Percentiles rank a stretch among this genome's conserved stretches.
Conservation (phyloP, 2,797 vertebrate genomes). For the Anguilla anguilla region DNA sequence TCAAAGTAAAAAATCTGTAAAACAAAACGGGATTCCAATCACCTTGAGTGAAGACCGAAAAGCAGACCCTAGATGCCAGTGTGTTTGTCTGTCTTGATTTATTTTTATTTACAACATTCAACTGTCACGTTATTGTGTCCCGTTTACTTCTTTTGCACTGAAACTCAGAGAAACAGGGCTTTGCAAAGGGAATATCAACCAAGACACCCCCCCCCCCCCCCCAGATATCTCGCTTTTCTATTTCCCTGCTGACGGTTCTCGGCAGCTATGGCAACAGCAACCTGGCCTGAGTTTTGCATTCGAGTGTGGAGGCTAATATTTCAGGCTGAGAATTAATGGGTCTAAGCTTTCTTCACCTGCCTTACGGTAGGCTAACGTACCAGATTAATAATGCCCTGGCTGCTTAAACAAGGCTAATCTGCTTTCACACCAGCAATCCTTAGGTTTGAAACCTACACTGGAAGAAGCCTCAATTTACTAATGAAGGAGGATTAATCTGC, state of each 20-base stretch:
- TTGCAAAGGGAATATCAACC: constrained; percentile 23
- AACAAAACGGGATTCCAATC: neutral
- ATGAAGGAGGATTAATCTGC: constrained; percentile 67
- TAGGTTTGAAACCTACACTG: constrained; percentile 55
- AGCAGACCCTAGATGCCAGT: neutral
- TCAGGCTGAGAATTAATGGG: constrained; percentile 58
- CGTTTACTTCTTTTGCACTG: neutral
- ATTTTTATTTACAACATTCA: constrained; percentile 1
- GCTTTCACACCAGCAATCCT: constrained; percentile 63
- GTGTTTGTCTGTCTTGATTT: constrained; percentile 1
- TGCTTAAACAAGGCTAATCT: constrained; percentile 66
- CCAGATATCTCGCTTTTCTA: neutral
- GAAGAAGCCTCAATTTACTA: constrained; percentile 59
- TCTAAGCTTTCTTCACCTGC: constrained; percentile 57
- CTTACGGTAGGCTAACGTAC: constrained; percentile 58
- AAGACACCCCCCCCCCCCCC: constrained; percentile 26
- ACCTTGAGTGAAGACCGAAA: neutral
- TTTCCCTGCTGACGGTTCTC: constrained; percentile 24
- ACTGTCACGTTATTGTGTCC: neutral
- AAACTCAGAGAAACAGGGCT: constrained; percentile 5
- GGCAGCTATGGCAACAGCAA: constrained; percentile 40
- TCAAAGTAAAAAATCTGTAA: neutral
- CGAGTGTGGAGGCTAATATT: constrained; percentile 45
- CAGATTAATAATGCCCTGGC: constrained; percentile 63
- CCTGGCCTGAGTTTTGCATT: constrained; percentile 43